A percentile compares a stretch with the other conserved stretches of the same genome.
phyloP scores from a whole-genome alignment of 2,888 invertebrate species.

The Cactoblastis cactorum region DNA sequence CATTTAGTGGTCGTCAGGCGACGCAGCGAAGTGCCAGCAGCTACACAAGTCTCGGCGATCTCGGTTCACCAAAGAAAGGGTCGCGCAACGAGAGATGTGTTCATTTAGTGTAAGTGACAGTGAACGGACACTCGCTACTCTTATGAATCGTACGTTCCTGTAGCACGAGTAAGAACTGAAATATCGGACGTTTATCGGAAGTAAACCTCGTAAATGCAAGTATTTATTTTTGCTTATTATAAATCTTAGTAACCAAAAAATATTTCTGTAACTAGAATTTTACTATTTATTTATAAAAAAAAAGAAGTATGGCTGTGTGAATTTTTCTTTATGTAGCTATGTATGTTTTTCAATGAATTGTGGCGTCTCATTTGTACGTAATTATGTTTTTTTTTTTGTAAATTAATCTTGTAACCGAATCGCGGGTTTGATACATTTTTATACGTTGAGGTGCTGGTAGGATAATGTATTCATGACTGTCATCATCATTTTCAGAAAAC shows the following conservation, averaged over 20 bases:
- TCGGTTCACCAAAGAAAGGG: slow-evolving; percentile 23
- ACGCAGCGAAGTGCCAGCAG: background rate
- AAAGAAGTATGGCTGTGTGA: slow-evolving; percentile 76
- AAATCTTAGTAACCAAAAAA: slow-evolving; percentile 68
- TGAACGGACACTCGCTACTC: background rate
- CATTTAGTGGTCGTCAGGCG: background rate
- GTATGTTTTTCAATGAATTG: slow-evolving; percentile 34
- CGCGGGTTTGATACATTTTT: slow-evolving; percentile 34
- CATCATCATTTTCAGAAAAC: slow-evolving; percentile 21
- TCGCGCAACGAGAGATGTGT: slow-evolving; percentile 38
- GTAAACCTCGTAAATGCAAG: slow-evolving; percentile 39
- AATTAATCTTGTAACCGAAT: slow-evolving; percentile 12
- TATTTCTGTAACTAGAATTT: slow-evolving; percentile 55
- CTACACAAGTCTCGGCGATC: slow-evolving; percentile 16
- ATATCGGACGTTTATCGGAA: slow-evolving; percentile 26
- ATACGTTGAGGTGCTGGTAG: slow-evolving; percentile 66
- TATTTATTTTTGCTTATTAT: slow-evolving; percentile 58
- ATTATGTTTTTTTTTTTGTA: slow-evolving; percentile 16
- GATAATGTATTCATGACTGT: slow-evolving; percentile 34
- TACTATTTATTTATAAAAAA: slow-evolving; percentile 64
- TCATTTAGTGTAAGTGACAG: slow-evolving; percentile 31
- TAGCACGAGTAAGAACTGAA: slow-evolving; percentile 38
- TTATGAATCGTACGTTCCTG: slow-evolving; percentile 42
- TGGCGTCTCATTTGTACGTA: slow-evolving; percentile 23
- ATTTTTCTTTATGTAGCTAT: slow-evolving; percentile 56